These are phyloP conservation scores for Athene cunicularia DNA, from an alignment of 2,113 vertebrate genomes.

Conservation along the genomic window DNA sequence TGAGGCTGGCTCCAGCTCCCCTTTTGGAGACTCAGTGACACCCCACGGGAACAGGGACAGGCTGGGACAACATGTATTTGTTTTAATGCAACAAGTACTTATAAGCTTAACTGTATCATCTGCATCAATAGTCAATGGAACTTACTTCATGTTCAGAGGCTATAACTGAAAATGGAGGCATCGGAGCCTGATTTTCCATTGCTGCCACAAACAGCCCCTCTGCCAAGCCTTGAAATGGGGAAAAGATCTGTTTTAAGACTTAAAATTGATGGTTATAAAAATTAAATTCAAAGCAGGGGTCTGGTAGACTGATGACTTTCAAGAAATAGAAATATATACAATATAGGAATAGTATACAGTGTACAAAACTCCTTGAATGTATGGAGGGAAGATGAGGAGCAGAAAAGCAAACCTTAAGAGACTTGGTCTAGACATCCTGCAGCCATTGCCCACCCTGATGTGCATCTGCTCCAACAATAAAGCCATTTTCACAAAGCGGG, in stretches of 20 bases:
- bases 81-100: not conserved
- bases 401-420: not conserved
- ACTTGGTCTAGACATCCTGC: no score
- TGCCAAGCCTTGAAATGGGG: not conserved
- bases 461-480: not conserved
- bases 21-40: not conserved
- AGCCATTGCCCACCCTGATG: fast-evolving
- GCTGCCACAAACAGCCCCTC: not conserved
- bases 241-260: not conserved
- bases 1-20: not conserved
- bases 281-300: not conserved
- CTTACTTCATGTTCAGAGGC: not conserved
- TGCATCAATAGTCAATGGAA: not conserved
- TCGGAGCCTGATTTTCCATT: not conserved
- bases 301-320: not conserved
- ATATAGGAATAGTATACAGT: not conserved
- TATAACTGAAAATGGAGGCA: not conserved
- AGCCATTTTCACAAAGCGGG: not conserved
- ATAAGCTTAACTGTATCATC: not conserved
- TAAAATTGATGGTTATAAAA: not conserved
- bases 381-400: not conserved
- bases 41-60: fast-evolving
- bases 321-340: not conserved
- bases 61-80: not conserved
- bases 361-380: not conserved